Conservation (phyloP, 2,797 vertebrate genomes). For the Takifugu rubripes region DNA sequence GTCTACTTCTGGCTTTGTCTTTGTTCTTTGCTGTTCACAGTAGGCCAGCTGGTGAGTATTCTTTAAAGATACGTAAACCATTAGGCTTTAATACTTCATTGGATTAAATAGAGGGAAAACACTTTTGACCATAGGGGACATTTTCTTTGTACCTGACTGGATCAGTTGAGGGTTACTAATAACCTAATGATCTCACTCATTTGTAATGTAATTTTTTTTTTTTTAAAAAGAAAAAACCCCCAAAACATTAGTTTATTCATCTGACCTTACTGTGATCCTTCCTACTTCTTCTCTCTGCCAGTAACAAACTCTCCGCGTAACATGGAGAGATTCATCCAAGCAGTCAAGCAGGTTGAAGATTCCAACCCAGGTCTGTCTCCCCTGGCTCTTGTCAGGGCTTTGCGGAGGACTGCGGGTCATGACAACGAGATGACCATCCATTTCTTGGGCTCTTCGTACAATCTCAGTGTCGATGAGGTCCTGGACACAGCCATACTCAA, state of each 20-base stretch:
- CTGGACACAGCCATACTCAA: constrained; percentile 55
- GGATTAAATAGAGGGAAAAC: background rate
- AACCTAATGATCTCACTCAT: background rate
- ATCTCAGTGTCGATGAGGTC: constrained; percentile 13
- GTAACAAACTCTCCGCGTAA: constrained; percentile 48
- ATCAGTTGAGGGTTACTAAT: constrained; percentile 7
- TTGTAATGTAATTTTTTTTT: background rate
- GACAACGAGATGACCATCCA: constrained; percentile 53
- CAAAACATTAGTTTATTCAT: background rate
- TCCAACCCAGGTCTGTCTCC: constrained; percentile 36
- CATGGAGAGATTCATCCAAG: constrained; percentile 73
- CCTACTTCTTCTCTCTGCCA: background rate
- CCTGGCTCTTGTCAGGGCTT: constrained; percentile 40
- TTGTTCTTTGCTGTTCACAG: constrained; percentile 27
- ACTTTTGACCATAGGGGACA: background rate
- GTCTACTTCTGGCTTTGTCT: constrained; percentile 38
- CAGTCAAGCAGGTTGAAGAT: constrained; percentile 66
- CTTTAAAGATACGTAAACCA: constrained; percentile 5
- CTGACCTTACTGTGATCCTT: background rate
- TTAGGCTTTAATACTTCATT: constrained; percentile 1
- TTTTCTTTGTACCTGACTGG: background rate
- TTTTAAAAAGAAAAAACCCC: background rate
- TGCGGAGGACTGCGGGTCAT: constrained; percentile 55
- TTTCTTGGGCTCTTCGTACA: constrained; percentile 54
- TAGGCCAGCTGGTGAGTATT: constrained; percentile 49